Evolutionary conservation across 2,888 invertebrate species (phyloP).

Genomic region (Heteropelma amictum): DNA sequence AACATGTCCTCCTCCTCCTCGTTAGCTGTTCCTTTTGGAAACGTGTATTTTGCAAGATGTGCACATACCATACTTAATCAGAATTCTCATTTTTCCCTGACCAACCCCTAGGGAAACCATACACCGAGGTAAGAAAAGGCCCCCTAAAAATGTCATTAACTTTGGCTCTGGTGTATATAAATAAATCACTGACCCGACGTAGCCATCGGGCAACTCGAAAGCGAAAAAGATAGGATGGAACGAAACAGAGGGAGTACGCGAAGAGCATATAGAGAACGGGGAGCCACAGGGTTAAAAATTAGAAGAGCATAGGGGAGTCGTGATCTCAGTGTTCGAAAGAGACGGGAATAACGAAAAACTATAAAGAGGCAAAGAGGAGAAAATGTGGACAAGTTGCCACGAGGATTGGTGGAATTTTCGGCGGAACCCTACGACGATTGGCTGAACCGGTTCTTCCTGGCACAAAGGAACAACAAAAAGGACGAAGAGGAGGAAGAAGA

Average conservation of each 20-base stretch:
- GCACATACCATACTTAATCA: too few species aligned
- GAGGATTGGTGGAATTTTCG: slow-evolving; percentile 68
- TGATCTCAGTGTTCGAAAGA: neutral
- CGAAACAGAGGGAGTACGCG: neutral
- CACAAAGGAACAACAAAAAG: slow-evolving; percentile 61
- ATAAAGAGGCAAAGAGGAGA: slow-evolving; percentile 18
- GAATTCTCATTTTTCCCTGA: neutral
- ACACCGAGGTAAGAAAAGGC: neutral
- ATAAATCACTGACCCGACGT: slow-evolving; percentile 56
- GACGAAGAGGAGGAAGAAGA: slow-evolving; percentile 30
- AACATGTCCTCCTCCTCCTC: too few species aligned
- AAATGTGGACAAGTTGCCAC: slow-evolving; percentile 38
- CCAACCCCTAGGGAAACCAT: neutral
- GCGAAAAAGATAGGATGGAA: slow-evolving; percentile 9
- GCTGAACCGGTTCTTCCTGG: slow-evolving; percentile 66
- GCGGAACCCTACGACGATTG: slow-evolving; percentile 66
- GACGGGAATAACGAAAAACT: slow-evolving; percentile 14
- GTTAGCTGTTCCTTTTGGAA: neutral
- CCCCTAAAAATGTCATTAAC: slow-evolving; percentile 55
- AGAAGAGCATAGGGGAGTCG: slow-evolving; percentile 19
- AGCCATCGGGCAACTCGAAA: slow-evolving; percentile 1
- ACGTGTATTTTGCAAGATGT: too few species aligned
- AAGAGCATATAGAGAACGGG: neutral
- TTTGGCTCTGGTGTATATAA: slow-evolving; percentile 58
- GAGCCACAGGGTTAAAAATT: neutral